Percentiles rank a stretch among this genome's conserved stretches.
phyloP scores from a whole-genome alignment of 2,797 vertebrate genomes.

The Falco concolor region DNA sequence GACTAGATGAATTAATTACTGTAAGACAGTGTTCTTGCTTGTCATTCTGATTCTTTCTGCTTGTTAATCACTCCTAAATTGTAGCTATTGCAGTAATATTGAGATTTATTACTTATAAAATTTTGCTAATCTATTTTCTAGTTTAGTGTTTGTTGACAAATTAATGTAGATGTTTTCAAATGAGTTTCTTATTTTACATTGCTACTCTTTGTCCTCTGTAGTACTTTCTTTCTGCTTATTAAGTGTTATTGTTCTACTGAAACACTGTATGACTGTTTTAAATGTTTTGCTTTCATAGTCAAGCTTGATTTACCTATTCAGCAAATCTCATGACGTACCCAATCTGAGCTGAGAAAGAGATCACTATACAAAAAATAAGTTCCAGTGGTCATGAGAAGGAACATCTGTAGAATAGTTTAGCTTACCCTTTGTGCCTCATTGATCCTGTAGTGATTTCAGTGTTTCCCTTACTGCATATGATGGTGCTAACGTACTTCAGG shows the following conservation, averaged over 20 bases:
- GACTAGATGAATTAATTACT: slow-evolving; percentile 66
- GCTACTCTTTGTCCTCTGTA: not conserved
- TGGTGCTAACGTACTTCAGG: not conserved
- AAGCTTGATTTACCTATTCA: not conserved
- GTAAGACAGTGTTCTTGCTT: slow-evolving; percentile 66
- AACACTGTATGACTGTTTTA: not conserved
- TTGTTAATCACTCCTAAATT: slow-evolving; percentile 65
- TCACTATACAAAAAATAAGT: not conserved
- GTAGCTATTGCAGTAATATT: slow-evolving; percentile 37
- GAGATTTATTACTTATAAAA: slow-evolving; percentile 25
- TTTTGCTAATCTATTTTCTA: not conserved
- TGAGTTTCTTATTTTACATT: not conserved
- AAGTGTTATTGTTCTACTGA: not conserved
- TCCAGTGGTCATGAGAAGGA: not conserved
- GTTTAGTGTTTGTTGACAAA: not conserved
- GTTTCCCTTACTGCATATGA: not conserved
- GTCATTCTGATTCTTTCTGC: slow-evolving; percentile 67
- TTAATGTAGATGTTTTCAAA: not conserved
- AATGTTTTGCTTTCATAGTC: not conserved
- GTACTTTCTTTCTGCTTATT: not conserved
- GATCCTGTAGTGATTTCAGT: not conserved
- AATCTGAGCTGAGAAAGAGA: not conserved
- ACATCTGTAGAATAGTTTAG: not conserved
- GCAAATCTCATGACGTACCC: not conserved
- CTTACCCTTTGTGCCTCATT: not conserved